Evolutionary conservation across 2,797 vertebrate species (phyloP).

Genomic region (Phrynocephalus forsythii): DNA sequence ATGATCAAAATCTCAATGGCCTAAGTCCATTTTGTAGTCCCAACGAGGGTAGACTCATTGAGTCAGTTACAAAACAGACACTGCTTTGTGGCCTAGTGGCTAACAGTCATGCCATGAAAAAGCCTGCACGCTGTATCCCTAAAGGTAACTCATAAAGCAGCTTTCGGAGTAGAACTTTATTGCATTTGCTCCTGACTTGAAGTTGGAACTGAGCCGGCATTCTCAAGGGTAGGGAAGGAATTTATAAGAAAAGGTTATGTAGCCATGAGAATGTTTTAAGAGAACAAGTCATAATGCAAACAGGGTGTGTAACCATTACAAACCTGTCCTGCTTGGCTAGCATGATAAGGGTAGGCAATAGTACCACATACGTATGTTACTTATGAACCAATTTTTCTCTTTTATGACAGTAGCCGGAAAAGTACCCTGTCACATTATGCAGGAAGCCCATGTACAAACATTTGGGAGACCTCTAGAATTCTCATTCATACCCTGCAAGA

Average conservation of each 20-base stretch:
- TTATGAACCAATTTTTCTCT: slow-evolving; percentile 51
- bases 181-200: slow-evolving; percentile 42
- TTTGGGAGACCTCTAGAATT: not conserved
- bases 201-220: slow-evolving; percentile 50
- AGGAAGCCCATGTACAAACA: not conserved
- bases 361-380: slow-evolving; percentile 25
- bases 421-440: not conserved
- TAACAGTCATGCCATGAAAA: not conserved
- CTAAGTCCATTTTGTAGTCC: too few species aligned
- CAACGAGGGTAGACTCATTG: too few species aligned
- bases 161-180: slow-evolving; percentile 1
- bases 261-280: slow-evolving; percentile 61
- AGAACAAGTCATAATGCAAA: slow-evolving; percentile 65
- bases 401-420: slow-evolving; percentile 31
- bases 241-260: slow-evolving; percentile 48
- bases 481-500: not conserved
- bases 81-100: slow-evolving; percentile 1
- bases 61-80: not conserved
- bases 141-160: not conserved
- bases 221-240: slow-evolving; percentile 49
- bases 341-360: slow-evolving; percentile 44
- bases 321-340: slow-evolving; percentile 54
- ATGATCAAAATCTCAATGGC: too few species aligned
- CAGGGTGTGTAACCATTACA: slow-evolving; percentile 44
- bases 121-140: not conserved